Evolutionary conservation across 2,888 invertebrate genomes (phyloP).

Genomic region (Pristionchus maxplancki): DNA sequence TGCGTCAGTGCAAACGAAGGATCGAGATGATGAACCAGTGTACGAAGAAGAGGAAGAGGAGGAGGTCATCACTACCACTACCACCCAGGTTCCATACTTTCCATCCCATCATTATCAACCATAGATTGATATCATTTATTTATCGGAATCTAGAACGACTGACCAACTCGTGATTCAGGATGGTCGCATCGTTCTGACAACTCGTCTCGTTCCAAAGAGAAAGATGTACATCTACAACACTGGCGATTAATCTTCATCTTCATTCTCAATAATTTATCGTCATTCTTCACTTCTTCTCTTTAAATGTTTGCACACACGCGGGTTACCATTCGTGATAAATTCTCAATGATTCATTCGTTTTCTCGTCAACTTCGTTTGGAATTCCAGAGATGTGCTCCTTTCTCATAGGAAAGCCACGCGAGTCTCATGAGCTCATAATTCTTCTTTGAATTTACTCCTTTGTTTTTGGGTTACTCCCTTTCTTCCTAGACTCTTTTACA

Average conservation of each 20-base stretch:
- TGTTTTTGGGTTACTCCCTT: constrained; percentile 3
- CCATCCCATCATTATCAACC: neutral
- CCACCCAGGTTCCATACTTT: neutral
- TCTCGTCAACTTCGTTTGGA: neutral
- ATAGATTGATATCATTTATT: too few species aligned
- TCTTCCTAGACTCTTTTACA: neutral
- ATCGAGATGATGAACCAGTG: constrained; percentile 58
- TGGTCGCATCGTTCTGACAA: constrained; percentile 40
- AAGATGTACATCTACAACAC: constrained; percentile 75
- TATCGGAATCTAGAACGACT: too few species aligned
- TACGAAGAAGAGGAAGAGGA: constrained; percentile 59
- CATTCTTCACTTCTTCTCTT: constrained; percentile 22
- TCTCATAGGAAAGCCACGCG: neutral
- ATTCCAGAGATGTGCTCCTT: neutral
- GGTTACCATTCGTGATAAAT: constrained; percentile 35
- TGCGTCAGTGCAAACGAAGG: constrained; percentile 65
- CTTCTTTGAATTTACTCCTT: neutral
- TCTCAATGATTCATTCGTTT: neutral
- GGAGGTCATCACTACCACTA: constrained; percentile 40
- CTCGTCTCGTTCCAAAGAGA: constrained; percentile 55
- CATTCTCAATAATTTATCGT: neutral
- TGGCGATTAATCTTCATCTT: constrained; percentile 53
- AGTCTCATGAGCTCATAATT: constrained; percentile 18
- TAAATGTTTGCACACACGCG: neutral
- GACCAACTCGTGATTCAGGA: neutral